These are phyloP conservation scores for Origma solitaria DNA, from an alignment of 2,113 vertebrate species.

Conservation along the genomic window DNA sequence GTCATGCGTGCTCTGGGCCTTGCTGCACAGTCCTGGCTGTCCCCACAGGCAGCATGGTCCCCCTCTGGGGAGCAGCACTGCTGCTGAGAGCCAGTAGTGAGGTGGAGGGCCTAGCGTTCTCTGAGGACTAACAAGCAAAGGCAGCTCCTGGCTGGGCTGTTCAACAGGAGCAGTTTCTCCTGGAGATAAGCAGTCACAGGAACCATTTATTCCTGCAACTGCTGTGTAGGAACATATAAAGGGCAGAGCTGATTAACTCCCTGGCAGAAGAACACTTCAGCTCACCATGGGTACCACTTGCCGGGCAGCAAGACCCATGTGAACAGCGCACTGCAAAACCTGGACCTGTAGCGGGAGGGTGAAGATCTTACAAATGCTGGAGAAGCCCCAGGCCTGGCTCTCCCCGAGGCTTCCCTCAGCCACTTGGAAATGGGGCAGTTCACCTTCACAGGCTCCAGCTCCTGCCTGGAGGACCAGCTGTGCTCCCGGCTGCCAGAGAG, in stretches of 20 bases:
- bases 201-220: background rate
- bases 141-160: background rate
- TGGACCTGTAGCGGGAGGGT: background rate
- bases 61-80: background rate
- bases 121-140: background rate
- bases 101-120: background rate
- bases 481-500: background rate
- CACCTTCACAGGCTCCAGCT: background rate
- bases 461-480: background rate
- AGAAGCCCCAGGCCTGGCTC: background rate
- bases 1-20: background rate
- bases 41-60: background rate
- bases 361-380: background rate
- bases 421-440: background rate
- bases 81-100: background rate
- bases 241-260: background rate
- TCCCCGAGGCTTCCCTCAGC: background rate
- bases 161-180: background rate
- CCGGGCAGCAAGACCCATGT: background rate
- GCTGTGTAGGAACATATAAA: background rate
- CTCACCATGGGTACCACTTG: rapidly evolving
- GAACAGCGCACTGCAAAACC: background rate
- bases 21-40: background rate
- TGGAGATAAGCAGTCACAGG: background rate
- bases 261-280: background rate